phyloP scores from a whole-genome alignment of 2,888 invertebrate species.

The Sipunculus nudus region DNA sequence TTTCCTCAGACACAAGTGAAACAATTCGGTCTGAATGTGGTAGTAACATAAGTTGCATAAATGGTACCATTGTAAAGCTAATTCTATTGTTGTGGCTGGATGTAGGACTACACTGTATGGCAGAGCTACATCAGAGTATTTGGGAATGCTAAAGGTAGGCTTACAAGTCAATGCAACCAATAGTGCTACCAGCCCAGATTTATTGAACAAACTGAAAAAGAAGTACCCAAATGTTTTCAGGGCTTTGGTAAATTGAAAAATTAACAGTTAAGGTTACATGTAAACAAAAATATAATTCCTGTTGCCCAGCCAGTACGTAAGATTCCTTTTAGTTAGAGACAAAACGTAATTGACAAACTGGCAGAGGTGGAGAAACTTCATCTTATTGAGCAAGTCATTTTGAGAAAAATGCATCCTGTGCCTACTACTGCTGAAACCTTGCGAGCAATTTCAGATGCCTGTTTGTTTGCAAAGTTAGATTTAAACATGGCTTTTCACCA shows the following conservation, averaged over 20 bases:
- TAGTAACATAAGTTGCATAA: no score
- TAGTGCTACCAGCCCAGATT: no score
- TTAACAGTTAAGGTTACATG: conserved; percentile 7
- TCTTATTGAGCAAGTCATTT: conserved; percentile 27
- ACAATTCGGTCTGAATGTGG: no score
- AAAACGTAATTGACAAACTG: conserved; percentile 3
- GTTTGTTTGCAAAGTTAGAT: conserved; percentile 15
- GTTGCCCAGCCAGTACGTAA: conserved; percentile 1
- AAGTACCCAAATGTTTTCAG: background rate
- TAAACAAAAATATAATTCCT: background rate
- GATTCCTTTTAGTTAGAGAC: conserved; percentile 1
- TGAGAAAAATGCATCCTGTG: conserved; percentile 24
- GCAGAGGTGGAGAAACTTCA: conserved; percentile 1
- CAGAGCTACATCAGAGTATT: no score
- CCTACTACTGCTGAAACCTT: conserved; percentile 25
- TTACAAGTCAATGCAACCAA: no score
- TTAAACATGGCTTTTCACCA: conserved; percentile 21
- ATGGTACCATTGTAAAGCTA: no score
- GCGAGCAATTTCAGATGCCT: conserved; percentile 1
- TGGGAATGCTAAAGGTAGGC: no score
- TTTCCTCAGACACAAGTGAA: no score
- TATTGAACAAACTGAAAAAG: no score
- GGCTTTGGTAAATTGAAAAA: conserved; percentile 13
- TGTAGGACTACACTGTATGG: no score
- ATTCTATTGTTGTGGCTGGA: no score